Percentiles rank a stretch among this genome's conserved stretches.
Conservation (phyloP, 2,113 vertebrate species). For the Phocoena sinus region DNA sequence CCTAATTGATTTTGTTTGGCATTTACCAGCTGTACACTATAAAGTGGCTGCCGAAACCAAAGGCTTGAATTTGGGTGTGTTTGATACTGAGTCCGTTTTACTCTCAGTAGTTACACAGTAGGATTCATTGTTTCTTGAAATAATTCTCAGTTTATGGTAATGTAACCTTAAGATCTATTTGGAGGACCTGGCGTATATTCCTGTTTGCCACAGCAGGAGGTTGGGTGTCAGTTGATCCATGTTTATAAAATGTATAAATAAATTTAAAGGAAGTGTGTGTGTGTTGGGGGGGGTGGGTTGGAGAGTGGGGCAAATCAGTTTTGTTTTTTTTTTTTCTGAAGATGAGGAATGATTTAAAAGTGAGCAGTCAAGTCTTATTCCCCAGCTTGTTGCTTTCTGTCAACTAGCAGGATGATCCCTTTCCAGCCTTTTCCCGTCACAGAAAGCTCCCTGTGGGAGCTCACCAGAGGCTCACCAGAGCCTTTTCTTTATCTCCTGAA, state of each 20-base stretch:
- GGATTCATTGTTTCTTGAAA: neutral
- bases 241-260: neutral
- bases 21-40: neutral
- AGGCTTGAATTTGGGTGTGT: neutral
- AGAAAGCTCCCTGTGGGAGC: neutral
- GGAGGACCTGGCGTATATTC: neutral
- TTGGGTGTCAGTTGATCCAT: neutral
- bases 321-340: neutral
- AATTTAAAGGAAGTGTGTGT: neutral
- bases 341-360: constrained; percentile 9
- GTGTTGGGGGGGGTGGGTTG: neutral
- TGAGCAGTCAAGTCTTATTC: neutral
- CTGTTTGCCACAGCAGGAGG: neutral
- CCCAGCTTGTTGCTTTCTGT: neutral
- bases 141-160: neutral
- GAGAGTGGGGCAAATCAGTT: neutral
- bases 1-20: neutral
- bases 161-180: neutral
- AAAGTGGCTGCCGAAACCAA: neutral
- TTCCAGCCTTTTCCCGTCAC: neutral
- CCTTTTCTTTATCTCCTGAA: neutral
- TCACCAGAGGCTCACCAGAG: neutral
- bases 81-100: neutral
- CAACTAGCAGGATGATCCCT: neutral
- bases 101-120: neutral